These are phyloP conservation scores for Zenarchopterus dispar DNA, from an alignment of 2,797 vertebrate genomes.

Conservation along the genomic window DNA sequence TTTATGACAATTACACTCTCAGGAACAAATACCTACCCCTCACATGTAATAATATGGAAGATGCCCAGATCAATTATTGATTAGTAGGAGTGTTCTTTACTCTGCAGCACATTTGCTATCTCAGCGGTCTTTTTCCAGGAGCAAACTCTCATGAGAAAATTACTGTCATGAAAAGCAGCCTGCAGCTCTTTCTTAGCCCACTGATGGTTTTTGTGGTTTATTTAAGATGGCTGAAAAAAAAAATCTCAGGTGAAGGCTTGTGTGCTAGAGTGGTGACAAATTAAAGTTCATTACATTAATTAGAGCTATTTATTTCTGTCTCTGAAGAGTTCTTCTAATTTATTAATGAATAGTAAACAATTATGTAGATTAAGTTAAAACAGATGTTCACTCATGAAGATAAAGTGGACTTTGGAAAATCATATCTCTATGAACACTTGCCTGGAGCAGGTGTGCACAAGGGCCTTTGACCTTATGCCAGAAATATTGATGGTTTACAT, in stretches of 20 bases:
- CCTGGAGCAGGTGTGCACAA: neutral
- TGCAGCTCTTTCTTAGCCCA: slow-evolving; percentile 2
- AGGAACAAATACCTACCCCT: slow-evolving; percentile 23
- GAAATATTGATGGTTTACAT: slow-evolving; percentile 49
- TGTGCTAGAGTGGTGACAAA: too few relatives aligned
- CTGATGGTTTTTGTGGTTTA: slow-evolving; percentile 22
- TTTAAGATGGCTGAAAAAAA: slow-evolving; percentile 17
- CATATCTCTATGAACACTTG: neutral
- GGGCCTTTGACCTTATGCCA: slow-evolving; percentile 7
- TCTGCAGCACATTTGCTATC: slow-evolving; percentile 44
- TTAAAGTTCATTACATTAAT: neutral
- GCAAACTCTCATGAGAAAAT: slow-evolving; percentile 10
- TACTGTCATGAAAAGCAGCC: slow-evolving; percentile 28
- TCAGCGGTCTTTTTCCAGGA: slow-evolving; percentile 11
- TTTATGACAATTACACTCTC: slow-evolving; percentile 26
- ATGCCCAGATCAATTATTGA: slow-evolving; percentile 70
- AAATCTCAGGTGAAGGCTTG: slow-evolving; percentile 4
- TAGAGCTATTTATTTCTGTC: neutral
- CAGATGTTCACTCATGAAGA: neutral
- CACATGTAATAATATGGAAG: slow-evolving; percentile 61
- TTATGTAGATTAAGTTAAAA: too few relatives aligned
- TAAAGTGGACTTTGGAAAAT: neutral
- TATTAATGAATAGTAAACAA: too few relatives aligned
- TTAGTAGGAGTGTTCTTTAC: slow-evolving; percentile 23
- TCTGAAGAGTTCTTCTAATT: slow-evolving; percentile 4